phyloP scores from a whole-genome alignment of 2,797 vertebrate species.

The Callimico goeldii region DNA sequence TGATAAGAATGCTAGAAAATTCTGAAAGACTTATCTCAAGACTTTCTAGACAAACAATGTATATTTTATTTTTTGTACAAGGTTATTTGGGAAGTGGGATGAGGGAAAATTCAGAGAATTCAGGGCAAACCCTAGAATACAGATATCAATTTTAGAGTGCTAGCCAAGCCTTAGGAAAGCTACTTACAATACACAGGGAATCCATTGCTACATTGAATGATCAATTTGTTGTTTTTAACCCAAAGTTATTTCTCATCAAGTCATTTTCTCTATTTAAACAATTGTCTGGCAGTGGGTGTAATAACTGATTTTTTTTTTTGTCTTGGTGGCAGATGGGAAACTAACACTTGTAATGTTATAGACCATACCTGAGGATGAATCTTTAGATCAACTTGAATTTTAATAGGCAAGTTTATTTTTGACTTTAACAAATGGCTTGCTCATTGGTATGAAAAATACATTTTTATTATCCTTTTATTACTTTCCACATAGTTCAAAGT shows the following conservation, averaged over 20 bases:
- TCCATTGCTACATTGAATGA: neutral
- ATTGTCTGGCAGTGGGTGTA: neutral
- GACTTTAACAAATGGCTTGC: slow-evolving; percentile 38
- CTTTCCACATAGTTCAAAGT: neutral
- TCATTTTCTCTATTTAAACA: slow-evolving; percentile 38
- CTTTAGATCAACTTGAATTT: slow-evolving; percentile 54
- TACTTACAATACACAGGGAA: neutral
- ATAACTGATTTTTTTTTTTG: slow-evolving; percentile 37
- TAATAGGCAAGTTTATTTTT: slow-evolving; percentile 40
- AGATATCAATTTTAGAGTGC: neutral
- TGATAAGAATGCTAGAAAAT: neutral
- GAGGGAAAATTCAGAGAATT: neutral
- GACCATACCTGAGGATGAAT: slow-evolving; percentile 3
- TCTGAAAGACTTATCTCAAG: neutral
- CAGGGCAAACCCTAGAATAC: neutral
- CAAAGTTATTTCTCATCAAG: slow-evolving; percentile 18
- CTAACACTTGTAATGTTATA: slow-evolving; percentile 32
- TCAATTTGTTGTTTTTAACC: slow-evolving; percentile 35
- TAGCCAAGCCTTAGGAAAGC: neutral
- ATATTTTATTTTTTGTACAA: neutral
- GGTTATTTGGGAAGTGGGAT: neutral
- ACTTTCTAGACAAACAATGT: neutral
- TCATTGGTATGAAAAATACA: neutral
- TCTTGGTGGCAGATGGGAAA: slow-evolving; percentile 1
- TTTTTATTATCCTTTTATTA: slow-evolving; percentile 52